Evolutionary conservation across 2,888 invertebrate genomes (phyloP).

Genomic region (Balanococcus diminutus): DNA sequence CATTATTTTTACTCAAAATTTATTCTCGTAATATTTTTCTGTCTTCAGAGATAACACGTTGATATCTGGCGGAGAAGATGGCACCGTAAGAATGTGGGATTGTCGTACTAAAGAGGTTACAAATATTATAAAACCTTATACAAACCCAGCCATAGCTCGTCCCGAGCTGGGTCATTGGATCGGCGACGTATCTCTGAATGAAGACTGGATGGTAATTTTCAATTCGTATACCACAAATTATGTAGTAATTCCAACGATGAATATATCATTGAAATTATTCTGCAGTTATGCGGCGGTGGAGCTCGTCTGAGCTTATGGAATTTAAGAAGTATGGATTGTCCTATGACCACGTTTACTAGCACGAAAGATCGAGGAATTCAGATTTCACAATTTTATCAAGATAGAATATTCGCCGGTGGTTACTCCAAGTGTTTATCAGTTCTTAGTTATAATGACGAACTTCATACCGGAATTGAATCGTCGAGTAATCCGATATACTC

Average conservation of each 20-base stretch:
- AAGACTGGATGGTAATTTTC: constrained; percentile 77
- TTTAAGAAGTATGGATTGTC: constrained; percentile 74
- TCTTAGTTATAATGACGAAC: constrained; percentile 78
- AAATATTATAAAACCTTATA: constrained; percentile 74
- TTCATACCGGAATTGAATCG: constrained; percentile 79
- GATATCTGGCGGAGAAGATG: constrained; percentile 85
- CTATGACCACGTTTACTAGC: constrained; percentile 74
- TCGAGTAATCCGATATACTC: constrained; percentile 81
- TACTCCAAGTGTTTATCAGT: constrained; percentile 77
- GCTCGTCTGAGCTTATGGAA: constrained; percentile 89
- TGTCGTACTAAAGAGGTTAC: constrained; percentile 68
- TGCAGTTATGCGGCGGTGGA: constrained; percentile 87
- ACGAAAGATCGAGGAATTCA: constrained; percentile 78
- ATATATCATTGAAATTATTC: no score
- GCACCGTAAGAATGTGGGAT: constrained; percentile 83
- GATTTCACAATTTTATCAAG: constrained; percentile 76
- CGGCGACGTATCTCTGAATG: constrained; percentile 78
- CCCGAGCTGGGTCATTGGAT: constrained; percentile 87
- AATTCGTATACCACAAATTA: no score
- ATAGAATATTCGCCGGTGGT: constrained; percentile 80
- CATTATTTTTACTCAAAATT: constrained; percentile 50
- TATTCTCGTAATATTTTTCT: background rate
- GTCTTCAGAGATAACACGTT: constrained; percentile 72
- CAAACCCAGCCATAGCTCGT: constrained; percentile 71
- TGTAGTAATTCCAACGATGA: no score